Base-by-base conservation (phyloP, 1,140 invertebrate genomes). In the Phenacoccus solenopsis region DNA sequence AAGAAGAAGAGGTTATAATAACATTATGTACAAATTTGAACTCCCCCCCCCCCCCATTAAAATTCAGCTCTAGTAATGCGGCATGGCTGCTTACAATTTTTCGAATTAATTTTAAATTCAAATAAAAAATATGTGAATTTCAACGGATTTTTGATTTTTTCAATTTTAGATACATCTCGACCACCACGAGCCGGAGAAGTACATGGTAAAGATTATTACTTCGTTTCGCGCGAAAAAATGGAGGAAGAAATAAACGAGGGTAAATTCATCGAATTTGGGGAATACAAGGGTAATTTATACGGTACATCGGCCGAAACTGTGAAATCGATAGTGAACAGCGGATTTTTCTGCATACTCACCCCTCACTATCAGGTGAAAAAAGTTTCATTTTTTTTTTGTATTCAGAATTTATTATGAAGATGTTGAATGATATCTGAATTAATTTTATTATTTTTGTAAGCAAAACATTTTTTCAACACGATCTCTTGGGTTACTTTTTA, bases 221-320 rank as follows among this genome's bases (percentile, higher is more conserved):
- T 98, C 79, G 88, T 96, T 7, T 83, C 86, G 0, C 84, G 93
- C 27, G 88, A 94, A 70, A 86, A 89, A 76, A 95, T 99, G 88
- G 91, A 98, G 75, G 86, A 89, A 67, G 94, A 98, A 74, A 93
- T 98, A 70, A 84, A 84, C 22, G 84, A 87, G 0, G 91, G 91
- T 5, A 93, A 93, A 77, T 97, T 98, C 77, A 90, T 98, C 72
- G 96, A 98, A 80, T 93, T 91, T 79, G 96, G 96, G 20, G 94
- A 98, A 79, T 98, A 93, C 79, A 95, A 97, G 79, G 96, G 95
- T 10, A 96, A 98, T 80, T 80, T 98, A 49, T 99, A 98, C 77
- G 97, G 96, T 3, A 98, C 94, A 1, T 92, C 91, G 30, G 83
- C 89, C 9, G 92, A 96, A 75, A 91, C 92, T 75, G 91, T 98